Conservation (phyloP, 2,797 vertebrate species). For the Synaphobranchus kaupii region DNA sequence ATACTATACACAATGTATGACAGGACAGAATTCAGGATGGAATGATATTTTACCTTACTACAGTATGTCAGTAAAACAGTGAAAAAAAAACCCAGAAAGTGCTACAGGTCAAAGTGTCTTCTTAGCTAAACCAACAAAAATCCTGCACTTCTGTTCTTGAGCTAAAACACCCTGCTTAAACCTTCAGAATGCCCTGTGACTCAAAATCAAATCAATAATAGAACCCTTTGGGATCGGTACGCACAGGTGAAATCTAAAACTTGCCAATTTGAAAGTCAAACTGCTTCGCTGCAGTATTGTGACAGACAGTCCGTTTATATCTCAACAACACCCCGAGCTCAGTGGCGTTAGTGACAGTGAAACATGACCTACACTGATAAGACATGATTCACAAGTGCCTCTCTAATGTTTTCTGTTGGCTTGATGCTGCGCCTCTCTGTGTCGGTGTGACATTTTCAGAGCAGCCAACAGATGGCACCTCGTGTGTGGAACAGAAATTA, state of each 20-base stretch:
- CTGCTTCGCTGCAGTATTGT: neutral
- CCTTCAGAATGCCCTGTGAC: neutral
- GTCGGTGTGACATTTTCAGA: neutral
- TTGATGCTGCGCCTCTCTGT: neutral
- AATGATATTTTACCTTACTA: too few relatives aligned
- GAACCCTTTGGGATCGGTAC: neutral
- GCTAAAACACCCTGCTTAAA: neutral
- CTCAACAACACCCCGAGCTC: neutral
- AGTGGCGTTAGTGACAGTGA: neutral
- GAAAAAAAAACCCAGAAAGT: neutral
- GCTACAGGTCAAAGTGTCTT: neutral
- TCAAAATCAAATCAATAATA: neutral
- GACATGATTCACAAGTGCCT: neutral
- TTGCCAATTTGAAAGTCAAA: neutral
- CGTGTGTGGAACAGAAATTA: neutral
- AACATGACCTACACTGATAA: too few relatives aligned
- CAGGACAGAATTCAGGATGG: slow-evolving; percentile 17
- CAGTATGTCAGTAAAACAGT: neutral
- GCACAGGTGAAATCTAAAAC: slow-evolving; percentile 1
- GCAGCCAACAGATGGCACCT: neutral
- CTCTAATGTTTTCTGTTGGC: neutral
- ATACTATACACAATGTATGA: neutral
- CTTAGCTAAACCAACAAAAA: slow-evolving; percentile 23
- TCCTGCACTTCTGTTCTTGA: slow-evolving; percentile 16
- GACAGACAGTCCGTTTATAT: neutral